Percentiles rank a stretch among this genome's conserved stretches.
Evolutionary conservation across 1,140 invertebrate species (phyloP).

Genomic region (Epicauta chinensis): DNA sequence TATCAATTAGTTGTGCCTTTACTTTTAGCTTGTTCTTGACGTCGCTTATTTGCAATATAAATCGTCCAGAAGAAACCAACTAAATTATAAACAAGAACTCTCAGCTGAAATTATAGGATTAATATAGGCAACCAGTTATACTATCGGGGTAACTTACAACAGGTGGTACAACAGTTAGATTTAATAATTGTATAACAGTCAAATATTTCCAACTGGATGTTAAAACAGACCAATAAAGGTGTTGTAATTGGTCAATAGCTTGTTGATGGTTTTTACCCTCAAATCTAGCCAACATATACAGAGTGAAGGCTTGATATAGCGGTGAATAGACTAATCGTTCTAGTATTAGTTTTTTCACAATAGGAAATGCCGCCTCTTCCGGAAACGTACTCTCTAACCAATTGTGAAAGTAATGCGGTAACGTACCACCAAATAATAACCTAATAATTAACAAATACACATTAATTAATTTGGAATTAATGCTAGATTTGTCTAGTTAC

Average conservation of each 20-base stretch:
- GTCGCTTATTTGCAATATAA: conserved; percentile 54
- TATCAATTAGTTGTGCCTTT: conserved; percentile 16
- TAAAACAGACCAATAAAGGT: conserved; percentile 55
- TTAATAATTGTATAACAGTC: conserved; percentile 62
- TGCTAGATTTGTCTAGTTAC: conserved; percentile 40
- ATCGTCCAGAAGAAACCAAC: conserved; percentile 65
- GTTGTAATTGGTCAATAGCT: conserved; percentile 52
- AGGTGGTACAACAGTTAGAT: conserved; percentile 62
- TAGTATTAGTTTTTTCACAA: conserved; percentile 53
- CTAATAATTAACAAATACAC: conserved; percentile 41
- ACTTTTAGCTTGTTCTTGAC: conserved; percentile 35
- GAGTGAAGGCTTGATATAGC: conserved; percentile 58
- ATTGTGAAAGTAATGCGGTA: conserved; percentile 67
- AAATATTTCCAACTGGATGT: conserved; percentile 65
- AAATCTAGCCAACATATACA: conserved; percentile 61
- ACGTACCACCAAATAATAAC: conserved; percentile 61
- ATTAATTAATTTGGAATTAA: conserved; percentile 13
- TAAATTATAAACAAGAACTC: conserved; percentile 59
- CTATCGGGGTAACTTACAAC: conserved; percentile 51
- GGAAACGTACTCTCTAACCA: conserved; percentile 52
- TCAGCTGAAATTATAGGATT: conserved; percentile 49
- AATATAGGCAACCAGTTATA: conserved; percentile 7
- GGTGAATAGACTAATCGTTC: conserved; percentile 64
- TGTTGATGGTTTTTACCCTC: conserved; percentile 61
- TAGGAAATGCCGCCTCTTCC: conserved; percentile 47